Base-by-base conservation (phyloP, 2,888 invertebrate genomes). In the Epiblema foenella region DNA sequence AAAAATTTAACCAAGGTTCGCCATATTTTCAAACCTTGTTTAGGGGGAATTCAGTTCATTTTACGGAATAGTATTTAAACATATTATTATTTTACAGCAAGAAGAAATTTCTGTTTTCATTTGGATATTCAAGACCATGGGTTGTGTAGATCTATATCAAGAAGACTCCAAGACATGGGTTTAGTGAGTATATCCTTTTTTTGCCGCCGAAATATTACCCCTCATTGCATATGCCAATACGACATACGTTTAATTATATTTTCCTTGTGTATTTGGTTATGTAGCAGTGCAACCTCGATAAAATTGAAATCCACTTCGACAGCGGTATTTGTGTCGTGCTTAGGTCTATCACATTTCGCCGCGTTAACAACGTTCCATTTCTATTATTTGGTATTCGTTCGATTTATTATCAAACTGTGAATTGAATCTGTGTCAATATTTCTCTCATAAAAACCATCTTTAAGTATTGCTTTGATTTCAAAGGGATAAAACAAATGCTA, bases 51-150 rank as follows among this genome's bases (percentile, higher is more conserved):
- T 79, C 79, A 80, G 77, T 76, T 79, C 39, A 62, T 73, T 67
- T 75, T 37, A 73, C 69, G 56, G 63, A 20, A 42, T n/a, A 17
- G 68, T 54, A 10, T 24, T 11, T 54, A 59, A 33, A 62, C 33
- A n/a, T 65, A 10, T 77, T 76, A 76, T 70, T 76, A 66, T 77
- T 74, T 89, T 89, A 69, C 91, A 93, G 93, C 91, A 75, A 85
- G 96, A 85, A 94, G 94, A 80, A 95, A 95, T 87, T 95, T 95
- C 83, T 95, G 94, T 85, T 96, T 96, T 92, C 97, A 96, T 88
- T 94, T 97, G 94, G 96, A 96, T 85, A 94, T 97, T 80, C 95
- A 96, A 90, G 96, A 96, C 82, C 95, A 95, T 91, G 94, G 94
- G 78, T 88, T 95, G 69, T 93, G 95, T 74, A 91, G 94, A 81